Percentiles rank a stretch among this genome's conserved stretches.
Evolutionary conservation across 2,888 invertebrate genomes (phyloP).

Genomic region (Macropis europaea): DNA sequence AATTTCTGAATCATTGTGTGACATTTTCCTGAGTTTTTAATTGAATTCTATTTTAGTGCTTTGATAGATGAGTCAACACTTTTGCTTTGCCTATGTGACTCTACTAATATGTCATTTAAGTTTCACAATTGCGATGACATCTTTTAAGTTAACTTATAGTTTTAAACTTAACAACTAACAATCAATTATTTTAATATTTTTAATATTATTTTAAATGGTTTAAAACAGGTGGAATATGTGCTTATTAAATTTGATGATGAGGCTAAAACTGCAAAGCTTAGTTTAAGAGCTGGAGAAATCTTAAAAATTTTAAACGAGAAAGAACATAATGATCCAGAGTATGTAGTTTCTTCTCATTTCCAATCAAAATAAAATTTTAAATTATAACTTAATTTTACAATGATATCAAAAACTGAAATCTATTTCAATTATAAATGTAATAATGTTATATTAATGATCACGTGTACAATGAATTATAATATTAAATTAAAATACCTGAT

Average conservation of each 20-base stretch:
- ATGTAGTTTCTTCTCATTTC: conserved; percentile 67
- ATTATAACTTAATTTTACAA: background rate
- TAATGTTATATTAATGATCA: too few species aligned
- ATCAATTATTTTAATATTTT: background rate
- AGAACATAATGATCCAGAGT: conserved; percentile 89
- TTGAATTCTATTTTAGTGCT: background rate
- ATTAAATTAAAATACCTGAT: conserved; percentile 4
- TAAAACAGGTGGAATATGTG: conserved; percentile 92
- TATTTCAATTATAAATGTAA: too few species aligned
- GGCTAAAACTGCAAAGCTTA: conserved; percentile 90
- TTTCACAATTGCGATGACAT: background rate
- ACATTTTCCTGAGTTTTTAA: conserved; percentile 26
- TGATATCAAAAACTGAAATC: background rate
- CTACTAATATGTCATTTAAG: background rate
- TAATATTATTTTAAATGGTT: conserved; percentile 2
- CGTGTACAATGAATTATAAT: too few species aligned
- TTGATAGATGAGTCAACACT: conserved; percentile 21
- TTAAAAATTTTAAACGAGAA: conserved; percentile 90
- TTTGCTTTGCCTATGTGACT: background rate
- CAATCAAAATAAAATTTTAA: background rate
- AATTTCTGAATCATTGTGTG: background rate
- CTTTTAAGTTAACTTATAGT: background rate
- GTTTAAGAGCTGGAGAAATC: conserved; percentile 91
- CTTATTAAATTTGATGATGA: conserved; percentile 96
- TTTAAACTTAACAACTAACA: background rate